A percentile compares a stretch with the other conserved stretches of the same genome.
Evolutionary conservation across 2,888 invertebrate species (phyloP).

Genomic region (Eumacrocentrus americanus): DNA sequence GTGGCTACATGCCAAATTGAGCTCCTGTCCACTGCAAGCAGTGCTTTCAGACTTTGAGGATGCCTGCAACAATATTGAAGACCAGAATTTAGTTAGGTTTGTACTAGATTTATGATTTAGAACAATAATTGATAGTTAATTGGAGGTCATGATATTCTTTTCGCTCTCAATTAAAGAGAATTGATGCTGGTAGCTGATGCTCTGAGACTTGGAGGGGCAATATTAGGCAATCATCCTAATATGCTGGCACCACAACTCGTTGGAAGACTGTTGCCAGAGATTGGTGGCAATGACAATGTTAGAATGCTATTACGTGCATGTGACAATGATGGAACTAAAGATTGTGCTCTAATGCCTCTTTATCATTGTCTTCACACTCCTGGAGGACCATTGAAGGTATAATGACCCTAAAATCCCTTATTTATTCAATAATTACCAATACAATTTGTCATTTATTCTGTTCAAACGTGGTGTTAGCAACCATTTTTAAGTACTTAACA

Average conservation of each 20-base stretch:
- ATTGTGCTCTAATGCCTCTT: slow-evolving; percentile 89
- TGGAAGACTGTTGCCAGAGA: slow-evolving; percentile 91
- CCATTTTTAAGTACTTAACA: too few species aligned
- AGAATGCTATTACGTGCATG: slow-evolving; percentile 89
- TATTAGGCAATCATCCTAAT: slow-evolving; percentile 87
- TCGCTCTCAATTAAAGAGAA: slow-evolving; percentile 67
- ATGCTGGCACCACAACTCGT: slow-evolving; percentile 96
- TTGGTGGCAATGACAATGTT: slow-evolving; percentile 80
- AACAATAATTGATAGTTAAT: too few species aligned
- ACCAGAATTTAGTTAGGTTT: slow-evolving; percentile 80
- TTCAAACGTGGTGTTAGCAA: too few species aligned
- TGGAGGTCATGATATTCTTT: too few species aligned
- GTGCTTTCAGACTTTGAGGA: slow-evolving; percentile 96
- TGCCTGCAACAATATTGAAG: slow-evolving; percentile 79
- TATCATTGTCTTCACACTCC: slow-evolving; percentile 98
- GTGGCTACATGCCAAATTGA: slow-evolving; percentile 95
- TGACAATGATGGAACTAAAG: slow-evolving; percentile 84
- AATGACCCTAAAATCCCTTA: too few species aligned
- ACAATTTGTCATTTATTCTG: too few species aligned
- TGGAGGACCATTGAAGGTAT: slow-evolving; percentile 94
- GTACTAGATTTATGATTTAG: too few species aligned
- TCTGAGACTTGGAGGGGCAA: slow-evolving; percentile 90
- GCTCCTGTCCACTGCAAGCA: slow-evolving; percentile 93
- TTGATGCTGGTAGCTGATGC: slow-evolving; percentile 93
- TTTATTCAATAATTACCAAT: not conserved